Percentiles rank a stretch among this genome's conserved stretches.
phyloP scores from a whole-genome alignment of 2,113 vertebrate species.

The Etheostoma spectabile region DNA sequence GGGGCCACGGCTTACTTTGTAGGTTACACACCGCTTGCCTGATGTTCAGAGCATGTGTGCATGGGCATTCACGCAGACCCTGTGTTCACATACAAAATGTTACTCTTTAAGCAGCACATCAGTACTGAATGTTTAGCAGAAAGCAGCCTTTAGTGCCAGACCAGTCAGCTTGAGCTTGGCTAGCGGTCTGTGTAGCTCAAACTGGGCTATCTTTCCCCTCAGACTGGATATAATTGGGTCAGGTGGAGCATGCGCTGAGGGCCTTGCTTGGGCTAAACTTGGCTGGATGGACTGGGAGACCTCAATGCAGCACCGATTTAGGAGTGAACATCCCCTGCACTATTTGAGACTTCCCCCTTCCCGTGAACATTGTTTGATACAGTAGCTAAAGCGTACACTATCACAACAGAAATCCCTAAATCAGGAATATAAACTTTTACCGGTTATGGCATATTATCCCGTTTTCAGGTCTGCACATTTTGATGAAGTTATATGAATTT shows the following conservation, averaged over 20 bases:
- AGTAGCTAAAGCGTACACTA: background rate
- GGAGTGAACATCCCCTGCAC: slow-evolving; percentile 42
- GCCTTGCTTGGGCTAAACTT: slow-evolving; percentile 68
- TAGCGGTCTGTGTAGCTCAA: slow-evolving; percentile 62
- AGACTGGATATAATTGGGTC: slow-evolving; percentile 79
- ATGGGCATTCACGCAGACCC: background rate
- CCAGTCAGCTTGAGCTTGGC: slow-evolving; percentile 39
- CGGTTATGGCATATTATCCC: background rate
- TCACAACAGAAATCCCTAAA: slow-evolving; percentile 21
- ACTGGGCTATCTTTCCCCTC: slow-evolving; percentile 73
- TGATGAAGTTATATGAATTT: background rate
- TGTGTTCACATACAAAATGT: background rate
- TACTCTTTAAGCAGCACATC: slow-evolving; percentile 14
- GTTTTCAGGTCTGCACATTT: slow-evolving; percentile 1
- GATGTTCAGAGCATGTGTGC: slow-evolving; percentile 15
- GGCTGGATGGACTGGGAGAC: slow-evolving; percentile 64
- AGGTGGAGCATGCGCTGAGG: slow-evolving; percentile 64
- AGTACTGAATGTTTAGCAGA: slow-evolving; percentile 40
- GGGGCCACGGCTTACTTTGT: slow-evolving; percentile 13
- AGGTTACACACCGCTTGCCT: slow-evolving; percentile 17
- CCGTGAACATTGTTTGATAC: slow-evolving; percentile 31
- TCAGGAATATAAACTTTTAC: background rate
- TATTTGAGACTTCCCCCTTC: slow-evolving; percentile 31
- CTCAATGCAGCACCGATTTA: slow-evolving; percentile 65
- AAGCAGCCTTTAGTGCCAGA: slow-evolving; percentile 27